Evolutionary conservation across 1,140 invertebrate species (phyloP), one percentile per base, ranked within the genome.

Genomic region (Pseudomyrmex flavicornis): DNA sequence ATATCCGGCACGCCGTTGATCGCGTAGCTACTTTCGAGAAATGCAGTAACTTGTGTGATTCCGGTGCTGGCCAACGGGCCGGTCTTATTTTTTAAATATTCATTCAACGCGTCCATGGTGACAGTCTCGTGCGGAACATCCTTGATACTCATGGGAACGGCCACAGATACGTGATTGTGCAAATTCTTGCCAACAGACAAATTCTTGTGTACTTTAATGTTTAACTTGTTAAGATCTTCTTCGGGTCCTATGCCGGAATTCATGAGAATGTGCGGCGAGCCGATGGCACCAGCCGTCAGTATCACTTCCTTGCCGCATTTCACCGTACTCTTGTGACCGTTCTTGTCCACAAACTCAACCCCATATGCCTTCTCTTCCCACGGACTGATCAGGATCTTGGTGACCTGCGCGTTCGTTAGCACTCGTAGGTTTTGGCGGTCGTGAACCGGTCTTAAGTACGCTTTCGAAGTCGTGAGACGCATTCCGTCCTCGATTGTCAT

Each of bases 181-280:
- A 96, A 90, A 90, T 96, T 96, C 35, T 93, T 88, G 0, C 96
- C 96, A 2, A 96, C 96, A 0, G 93, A 82, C 0, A 97, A 91
- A 84, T 96, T 94, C 17, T 93, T 91, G 7, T 95, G 85, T 0
- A 95, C 87, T 3, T 92, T 89, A 35, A 96, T 95, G 3, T 94
- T 93, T 0, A 95, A 85, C 20, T 94, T 92, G 1, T 94, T 86
- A 1, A 97, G 89, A 12, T 96, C 94, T 50, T 95, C 92, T 48
- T 92, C 94, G 3, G 96, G 96, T 0, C 97, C 97, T 10, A 97
- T 94, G 2, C 97, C 97, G 0, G 96, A 96, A 20, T 96, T 93
- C 93, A 97, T 93, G 0, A 97, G 92, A 10, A 97, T 93, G 62
- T 97, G 96, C 0, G 97, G 95, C 7, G 96, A 96, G 69, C 96